Evolutionary conservation across 1,140 invertebrate genomes (phyloP), one percentile per base, ranked within the genome.

Genomic region (Aethina tumida): DNA sequence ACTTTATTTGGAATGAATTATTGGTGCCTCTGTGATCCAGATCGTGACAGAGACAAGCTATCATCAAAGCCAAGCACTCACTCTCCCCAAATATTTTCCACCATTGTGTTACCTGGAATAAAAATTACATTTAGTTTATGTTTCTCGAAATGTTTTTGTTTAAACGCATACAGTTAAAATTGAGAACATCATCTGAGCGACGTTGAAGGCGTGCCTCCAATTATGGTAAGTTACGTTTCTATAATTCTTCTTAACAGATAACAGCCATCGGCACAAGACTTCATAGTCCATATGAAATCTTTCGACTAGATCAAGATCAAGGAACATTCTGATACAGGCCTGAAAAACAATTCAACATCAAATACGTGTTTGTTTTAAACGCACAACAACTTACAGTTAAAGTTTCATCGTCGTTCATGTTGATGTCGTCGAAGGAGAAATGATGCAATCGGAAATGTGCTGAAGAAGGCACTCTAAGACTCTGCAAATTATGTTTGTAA

Each of bases 1-100:
- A 94, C 87, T 90, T 91, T 46, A 96, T 95, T 74, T 98, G 94
- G 67, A 97, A 98, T 18, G 87, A 90, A 69, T 97, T 97, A 59
- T 96, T 98, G 50, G 94, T 97, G 46, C 95, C 95, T 50, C 85
- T 72, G 58, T 92, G 89, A 65, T 98, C 94, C 45, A 97, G 74
- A 68, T 97, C 94, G 62, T 97, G 95, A 59, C 93, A 97, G 12
- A 98, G 69, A 57, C 92, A 96, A 24, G 91, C 92, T 44, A 98
- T 93, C 54, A 95, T 86, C 7, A 98, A 68, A 12, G 89, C 89
- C 41, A 98, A 65, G 55, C 88, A 91, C 69, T 97, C 87, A 35
- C 92, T 80, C 60, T 92, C 86, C 4, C 87, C 88, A 60, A 93
- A 81, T 41, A 89, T 78, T 59, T 86, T 84, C 85, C 87, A 92